Base-by-base conservation (phyloP, 2,888 invertebrate genomes). In the Ommatoiulus sabulosus region DNA sequence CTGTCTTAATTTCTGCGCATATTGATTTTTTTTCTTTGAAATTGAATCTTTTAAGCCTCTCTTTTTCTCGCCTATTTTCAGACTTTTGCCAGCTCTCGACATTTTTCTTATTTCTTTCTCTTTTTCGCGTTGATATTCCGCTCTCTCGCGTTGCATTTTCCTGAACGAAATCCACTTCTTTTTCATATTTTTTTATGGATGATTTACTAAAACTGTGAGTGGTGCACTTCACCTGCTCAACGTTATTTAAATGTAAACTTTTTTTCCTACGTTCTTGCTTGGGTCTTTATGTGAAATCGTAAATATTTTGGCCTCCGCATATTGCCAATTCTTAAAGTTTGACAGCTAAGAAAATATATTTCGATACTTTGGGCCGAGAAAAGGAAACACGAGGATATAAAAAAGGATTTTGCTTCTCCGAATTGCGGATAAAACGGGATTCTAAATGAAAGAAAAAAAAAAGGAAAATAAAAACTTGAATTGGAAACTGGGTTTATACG, bases 291-390 rank as follows among this genome's bases (percentile, higher is more conserved):
- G n/a, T 20, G 63, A 63, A 63, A 63, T 20, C 63, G 17, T 63
- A 20, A 63, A 63, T 63, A 63, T 63, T 63, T 63, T 63, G 15
- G 12, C 46, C 63, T n/a, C 63, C n/a, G 3, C 63, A 63, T 63
- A 63, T 63, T 63, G 63, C 63, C 63, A 63, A 63, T 63, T 63
- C 63, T 63, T 3, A n/a, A n/a, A 63, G 6, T 63, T 63, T 63
- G 63, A 63, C 63, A 63, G 63, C 63, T 5, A n/a, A n/a, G 63
- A 52, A 63, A 63, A 63, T 63, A 63, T 63, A 63, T 63, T 63
- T 63, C 63, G n/a, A 63, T 63, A 63, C 63, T 63, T 63, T 63
- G 17, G 63, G 63, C 52, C 12, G 12, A 52, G 17, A 52, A 52
- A 52, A 10, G 17, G 17, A 52, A 52, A 52, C 5, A 46, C 5